Percentiles rank a stretch among this genome's conserved stretches.
These are phyloP conservation scores for Ciconia boyciana DNA, from an alignment of 2,113 vertebrate species.

Conservation along the genomic window DNA sequence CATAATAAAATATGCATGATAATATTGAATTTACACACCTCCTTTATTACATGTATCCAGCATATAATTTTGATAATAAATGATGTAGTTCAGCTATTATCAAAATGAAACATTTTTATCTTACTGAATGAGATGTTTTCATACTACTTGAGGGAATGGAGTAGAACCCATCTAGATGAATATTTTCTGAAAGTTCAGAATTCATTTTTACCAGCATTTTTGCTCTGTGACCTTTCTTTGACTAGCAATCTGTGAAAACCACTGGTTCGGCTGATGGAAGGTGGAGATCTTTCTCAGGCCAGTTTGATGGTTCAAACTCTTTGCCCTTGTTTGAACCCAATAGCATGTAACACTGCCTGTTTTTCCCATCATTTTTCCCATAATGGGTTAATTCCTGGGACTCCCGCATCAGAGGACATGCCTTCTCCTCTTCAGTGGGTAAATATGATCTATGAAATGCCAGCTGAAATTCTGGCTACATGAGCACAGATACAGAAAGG, in stretches of 20 bases:
- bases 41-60: neutral
- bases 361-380: neutral
- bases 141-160: neutral
- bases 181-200: neutral
- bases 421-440: neutral
- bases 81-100: neutral
- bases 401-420: neutral
- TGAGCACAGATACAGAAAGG: neutral
- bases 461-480: neutral
- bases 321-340: neutral
- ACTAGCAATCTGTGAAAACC: neutral
- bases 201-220: neutral
- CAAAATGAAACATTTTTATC: neutral
- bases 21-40: conserved; percentile 4
- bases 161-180: neutral
- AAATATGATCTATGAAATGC: neutral
- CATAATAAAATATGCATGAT: neutral
- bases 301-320: neutral
- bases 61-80: conserved; percentile 27
- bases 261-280: neutral
- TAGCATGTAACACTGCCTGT: neutral
- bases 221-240: neutral
- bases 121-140: neutral
- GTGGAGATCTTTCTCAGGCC: neutral
- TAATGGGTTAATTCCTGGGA: neutral